Evolutionary conservation across 2,888 invertebrate species (phyloP), one percentile per base, ranked within the genome.

Genomic region (Campoletis raptor): DNA sequence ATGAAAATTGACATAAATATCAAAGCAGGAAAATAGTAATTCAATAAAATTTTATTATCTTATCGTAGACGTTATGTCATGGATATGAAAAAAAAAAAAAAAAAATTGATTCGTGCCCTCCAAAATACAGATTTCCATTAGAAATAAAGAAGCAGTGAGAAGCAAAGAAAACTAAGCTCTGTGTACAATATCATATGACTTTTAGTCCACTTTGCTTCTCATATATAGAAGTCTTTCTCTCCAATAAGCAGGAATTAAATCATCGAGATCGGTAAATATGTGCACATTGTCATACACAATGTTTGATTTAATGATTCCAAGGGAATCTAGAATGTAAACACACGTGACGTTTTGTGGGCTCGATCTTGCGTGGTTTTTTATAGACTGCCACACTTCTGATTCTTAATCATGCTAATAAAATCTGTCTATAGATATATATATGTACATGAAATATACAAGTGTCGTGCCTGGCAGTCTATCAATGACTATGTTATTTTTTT

Each of bases 41-140:
- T 76, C 30, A 24, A 18, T 85, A 40, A 42, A 48, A 69, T 82
- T 78, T 64, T 9, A 18, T 69, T 85, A 85, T 85, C 85, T 82
- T 78, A 82, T 82, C 85, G 30, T 67, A 37, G 61, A 30, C 48
- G 61, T 30, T 40, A 64, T 69, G 24, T 30, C 36, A 78, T 83
- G 18, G 21, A 24, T 12, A 57, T 24, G 15, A 18, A 66, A 79
- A 74, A 73, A 30, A 21, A 37, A 24, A 24, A 57, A 24, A 12
- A 18, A 66, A 79, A 73, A 73, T 40, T 42, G 7, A 57, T 7
- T n/a, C 66, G 8, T 48, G 21, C 66, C 48, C 45, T 72, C 57
- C 5, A 12, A 57, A 24, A 12, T 12, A 12, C 12, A 57, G 52
- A 54, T 37, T 54, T 36, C 36, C n/a, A 18, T 66, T 12, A 64